phyloP scores from a whole-genome alignment of 35 echinoderm and acorn worm genomes.

The Hemicentrotus pulcherrimus region DNA sequence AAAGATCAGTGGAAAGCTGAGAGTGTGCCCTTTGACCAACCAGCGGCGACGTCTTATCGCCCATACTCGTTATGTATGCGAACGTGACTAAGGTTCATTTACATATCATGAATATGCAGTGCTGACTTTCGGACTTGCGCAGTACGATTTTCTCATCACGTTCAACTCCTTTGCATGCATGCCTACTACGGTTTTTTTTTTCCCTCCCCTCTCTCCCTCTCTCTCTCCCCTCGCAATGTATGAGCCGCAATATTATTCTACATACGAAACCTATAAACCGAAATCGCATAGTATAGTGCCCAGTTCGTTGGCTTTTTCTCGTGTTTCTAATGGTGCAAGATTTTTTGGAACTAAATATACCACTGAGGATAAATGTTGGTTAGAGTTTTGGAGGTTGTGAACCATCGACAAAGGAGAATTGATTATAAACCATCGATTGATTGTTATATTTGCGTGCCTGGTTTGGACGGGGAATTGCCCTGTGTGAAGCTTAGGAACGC shows the following conservation, averaged over 20 bases:
- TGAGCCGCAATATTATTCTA: not conserved
- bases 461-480: slow-evolving; percentile 6
- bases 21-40: slow-evolving; percentile 4
- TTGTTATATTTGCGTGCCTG: slow-evolving; percentile 27
- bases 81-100: slow-evolving; percentile 63
- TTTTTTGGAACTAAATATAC: not conserved
- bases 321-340: slow-evolving; percentile 10
- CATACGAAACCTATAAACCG: slow-evolving; percentile 1
- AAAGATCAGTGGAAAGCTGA: not conserved
- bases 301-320: not conserved
- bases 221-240: slow-evolving; percentile 2
- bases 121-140: slow-evolving; percentile 54
- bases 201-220: not conserved
- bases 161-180: slow-evolving; percentile 44
- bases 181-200: not conserved
- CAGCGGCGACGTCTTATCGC: not conserved
- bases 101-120: slow-evolving; percentile 64
- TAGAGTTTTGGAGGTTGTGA: slow-evolving; percentile 4
- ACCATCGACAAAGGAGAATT: not conserved
- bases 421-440: slow-evolving; percentile 19
- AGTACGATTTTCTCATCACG: slow-evolving; percentile 67
- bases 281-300: not conserved
- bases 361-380: not conserved
- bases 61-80: slow-evolving; percentile 60
- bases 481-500: not conserved